phyloP scores from a whole-genome alignment of 2,888 invertebrate species.

The Acrobeloides nanus region DNA sequence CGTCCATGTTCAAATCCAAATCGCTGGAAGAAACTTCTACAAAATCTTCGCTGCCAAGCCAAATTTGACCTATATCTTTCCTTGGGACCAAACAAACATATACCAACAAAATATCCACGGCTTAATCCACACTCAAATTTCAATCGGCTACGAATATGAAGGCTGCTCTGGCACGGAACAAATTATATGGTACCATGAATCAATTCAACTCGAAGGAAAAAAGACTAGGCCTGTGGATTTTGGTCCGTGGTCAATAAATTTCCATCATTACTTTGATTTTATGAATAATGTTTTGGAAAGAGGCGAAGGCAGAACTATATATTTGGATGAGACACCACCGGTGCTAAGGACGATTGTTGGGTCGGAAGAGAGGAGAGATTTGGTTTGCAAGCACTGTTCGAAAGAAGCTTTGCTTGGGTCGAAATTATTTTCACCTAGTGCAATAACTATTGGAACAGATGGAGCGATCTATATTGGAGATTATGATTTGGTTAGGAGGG shows the following conservation, averaged over 20 bases:
- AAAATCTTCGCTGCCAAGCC: slow-evolving; percentile 92
- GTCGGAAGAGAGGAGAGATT: slow-evolving; percentile 77
- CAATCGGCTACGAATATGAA: slow-evolving; percentile 77
- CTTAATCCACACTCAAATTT: slow-evolving; percentile 66
- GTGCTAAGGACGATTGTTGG: slow-evolving; percentile 85
- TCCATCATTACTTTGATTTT: slow-evolving; percentile 96
- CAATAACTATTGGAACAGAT: slow-evolving; percentile 86
- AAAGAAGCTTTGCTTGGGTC: slow-evolving; percentile 34
- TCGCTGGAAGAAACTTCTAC: slow-evolving; percentile 63
- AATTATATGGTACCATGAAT: slow-evolving; percentile 87
- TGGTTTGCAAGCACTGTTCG: slow-evolving; percentile 64
- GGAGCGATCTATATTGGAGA: slow-evolving; percentile 73
- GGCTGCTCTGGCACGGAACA: slow-evolving; percentile 74
- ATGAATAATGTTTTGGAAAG: slow-evolving; percentile 83
- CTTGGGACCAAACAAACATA: slow-evolving; percentile 95
- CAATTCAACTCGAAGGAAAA: slow-evolving; percentile 84
- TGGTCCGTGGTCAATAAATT: slow-evolving; percentile 93
- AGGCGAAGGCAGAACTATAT: slow-evolving; percentile 88
- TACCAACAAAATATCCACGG: slow-evolving; percentile 97
- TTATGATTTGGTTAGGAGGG: slow-evolving; percentile 59
- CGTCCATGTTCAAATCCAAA: slow-evolving; percentile 76
- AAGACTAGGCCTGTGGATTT: slow-evolving; percentile 78
- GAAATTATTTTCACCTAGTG: slow-evolving; percentile 79
- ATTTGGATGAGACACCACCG: slow-evolving; percentile 78
- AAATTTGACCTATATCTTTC: slow-evolving; percentile 84